Base-by-base conservation (phyloP, 2,113 vertebrate genomes). In the Seriola aureovittata region DNA sequence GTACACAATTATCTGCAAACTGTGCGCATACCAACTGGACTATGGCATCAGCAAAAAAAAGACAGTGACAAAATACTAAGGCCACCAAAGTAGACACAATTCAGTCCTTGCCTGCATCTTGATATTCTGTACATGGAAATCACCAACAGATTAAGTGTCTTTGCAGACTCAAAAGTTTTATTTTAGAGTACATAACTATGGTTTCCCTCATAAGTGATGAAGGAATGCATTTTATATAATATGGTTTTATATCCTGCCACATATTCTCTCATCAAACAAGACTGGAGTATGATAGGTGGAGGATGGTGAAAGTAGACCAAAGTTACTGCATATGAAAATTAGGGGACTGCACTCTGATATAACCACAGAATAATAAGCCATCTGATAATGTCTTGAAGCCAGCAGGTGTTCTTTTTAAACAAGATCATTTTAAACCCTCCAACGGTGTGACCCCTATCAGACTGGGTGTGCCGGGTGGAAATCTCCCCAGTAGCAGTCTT, bases 381-480 rank as follows among this genome's bases (percentile, higher is more conserved):
- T n/a, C 32, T 58, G 17, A 73, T 40, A 69, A 29, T 16, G 50
- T 68, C 59, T 32, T 74, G 76, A 60, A 72, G 58, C 36, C 34
- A 81, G 67, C 74, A 81, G 65, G 57, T 55, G 67, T 75, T 71
- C 67, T 38, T 78, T 17, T 82, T 11, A 10, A 71, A 81, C 11
- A n/a, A 46, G 42, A 79, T 66, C 34, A 71, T 57, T 84, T 75
- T 64, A 80, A 74, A 74, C 64, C 57, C 63, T 75, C 42, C 58
- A 57, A 65, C 23, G 29, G 54, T 85, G 68, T 80, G 70, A 84
- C 77, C 77, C 75, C 78, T 52, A 63, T 82, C 40, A 75, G 52
- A 72, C 40, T 67, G 73, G 71, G 50, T 71, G 25, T 75, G 25
- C 64, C 36, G 54, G 40, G 62, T 64, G 50, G 59, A 85, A 73